phyloP scores from a whole-genome alignment of 2,797 vertebrate species.

The Kryptopterus vitreolus region DNA sequence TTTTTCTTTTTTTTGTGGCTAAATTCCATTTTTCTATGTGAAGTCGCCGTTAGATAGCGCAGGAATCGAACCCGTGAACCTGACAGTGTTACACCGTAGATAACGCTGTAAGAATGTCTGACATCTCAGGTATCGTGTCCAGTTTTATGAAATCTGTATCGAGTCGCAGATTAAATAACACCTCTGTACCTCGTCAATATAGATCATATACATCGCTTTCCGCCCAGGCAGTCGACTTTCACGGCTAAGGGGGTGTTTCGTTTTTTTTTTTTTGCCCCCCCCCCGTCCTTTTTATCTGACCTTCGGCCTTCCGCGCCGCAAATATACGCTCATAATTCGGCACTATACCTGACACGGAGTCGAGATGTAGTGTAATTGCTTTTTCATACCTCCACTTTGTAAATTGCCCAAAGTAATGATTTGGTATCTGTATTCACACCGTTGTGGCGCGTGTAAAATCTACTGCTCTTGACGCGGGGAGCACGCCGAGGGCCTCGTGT shows the following conservation, averaged over 20 bases:
- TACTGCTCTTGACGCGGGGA: constrained; percentile 65
- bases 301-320: constrained; percentile 74
- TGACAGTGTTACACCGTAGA: background rate
- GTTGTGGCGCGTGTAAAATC: constrained; percentile 72
- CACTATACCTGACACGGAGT: constrained; percentile 68
- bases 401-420: constrained; percentile 75
- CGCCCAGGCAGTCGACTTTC: background rate
- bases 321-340: constrained; percentile 63
- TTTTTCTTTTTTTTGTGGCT: too few relatives aligned
- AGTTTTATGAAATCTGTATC: constrained; percentile 24
- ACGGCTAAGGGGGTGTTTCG: constrained; percentile 18
- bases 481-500: constrained; percentile 73
- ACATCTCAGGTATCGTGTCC: constrained; percentile 18
- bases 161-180: constrained; percentile 31
- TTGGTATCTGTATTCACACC: constrained; percentile 73
- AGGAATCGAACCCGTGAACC: constrained; percentile 4
- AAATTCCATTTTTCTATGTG: background rate
- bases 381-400: constrained; percentile 70
- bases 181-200: constrained; percentile 14
- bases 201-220: constrained; percentile 18
- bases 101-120: constrained; percentile 16
- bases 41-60: background rate
- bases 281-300: constrained; percentile 66
- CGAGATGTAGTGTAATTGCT: constrained; percentile 75
- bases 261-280: constrained; percentile 43